Base-by-base conservation (phyloP, 2,113 vertebrate genomes). In the Thomomys bottae region DNA sequence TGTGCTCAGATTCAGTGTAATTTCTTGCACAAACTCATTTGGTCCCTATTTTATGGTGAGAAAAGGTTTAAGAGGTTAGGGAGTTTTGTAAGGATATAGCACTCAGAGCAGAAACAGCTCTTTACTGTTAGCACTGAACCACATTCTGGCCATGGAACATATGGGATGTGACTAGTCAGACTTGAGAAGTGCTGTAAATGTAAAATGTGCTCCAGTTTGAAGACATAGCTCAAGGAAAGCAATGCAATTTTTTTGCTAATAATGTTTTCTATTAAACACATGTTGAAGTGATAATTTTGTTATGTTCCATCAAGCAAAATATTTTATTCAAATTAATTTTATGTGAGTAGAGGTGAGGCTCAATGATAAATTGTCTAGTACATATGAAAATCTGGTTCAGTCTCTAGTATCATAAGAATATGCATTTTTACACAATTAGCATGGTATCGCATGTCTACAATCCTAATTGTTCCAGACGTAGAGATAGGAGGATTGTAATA, bases 281-380 rank as follows among this genome's bases (percentile, higher is more conserved):
- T 67, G 30, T 68, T 80, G 38, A 81, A 71, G 72, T 40, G 8
- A 36, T 38, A 71, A 67, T 84, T 83, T 76, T 12, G 5, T 30
- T 59, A 42, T 72, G 40, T 57, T 17, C 14, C 49, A 49, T 68
- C 81, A 68, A 73, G 49, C n/a, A 70, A 68, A 86, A 49, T 54
- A 57, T 30, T 49, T 66, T 82, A 30, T 72, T 67, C 21, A 92
- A 86, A 78, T 49, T 64, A 38, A 68, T 42, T 70, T 54, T 67
- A 30, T 61, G 63, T 90, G 10, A 23, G 4, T 32, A 20, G 21
- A 8, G 3, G 24, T 64, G 12, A 7, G 42, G 59, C 59, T 76
- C 40, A 34, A 8, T 34, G 17, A 14, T 63, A 49, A 24, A 26
- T 26, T 63, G 21, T 8, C 30, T 34, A 75, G 21, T 30, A 63